phyloP scores from a whole-genome alignment of 1,140 invertebrate species.

The Cyrtorhinus lividipennis region DNA sequence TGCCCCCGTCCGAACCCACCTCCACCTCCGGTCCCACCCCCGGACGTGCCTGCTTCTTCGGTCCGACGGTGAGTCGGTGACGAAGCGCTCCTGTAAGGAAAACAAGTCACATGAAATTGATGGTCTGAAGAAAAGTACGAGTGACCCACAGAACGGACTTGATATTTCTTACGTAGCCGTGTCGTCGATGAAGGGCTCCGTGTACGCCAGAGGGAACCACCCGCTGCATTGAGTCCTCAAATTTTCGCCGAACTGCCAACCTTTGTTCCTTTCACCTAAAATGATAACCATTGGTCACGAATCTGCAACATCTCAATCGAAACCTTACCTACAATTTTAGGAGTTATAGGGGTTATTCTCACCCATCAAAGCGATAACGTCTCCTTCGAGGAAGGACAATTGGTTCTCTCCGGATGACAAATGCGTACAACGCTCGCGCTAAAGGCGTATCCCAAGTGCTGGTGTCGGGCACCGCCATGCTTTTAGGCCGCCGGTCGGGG shows the following conservation, averaged over 20 bases:
- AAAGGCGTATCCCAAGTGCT: constrained; percentile 40
- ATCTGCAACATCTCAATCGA: constrained; percentile 11
- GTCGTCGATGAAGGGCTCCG: constrained; percentile 47
- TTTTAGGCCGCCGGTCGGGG: constrained; percentile 48
- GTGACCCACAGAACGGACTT: neutral
- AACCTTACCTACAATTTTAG: neutral
- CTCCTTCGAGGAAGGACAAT: constrained; percentile 79
- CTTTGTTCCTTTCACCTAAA: constrained; percentile 66
- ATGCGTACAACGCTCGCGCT: constrained; percentile 74
- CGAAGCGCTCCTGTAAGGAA: constrained; percentile 22
- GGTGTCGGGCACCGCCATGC: constrained; percentile 46
- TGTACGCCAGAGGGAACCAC: constrained; percentile 89
- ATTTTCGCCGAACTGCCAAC: constrained; percentile 92
- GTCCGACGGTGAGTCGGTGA: constrained; percentile 24
- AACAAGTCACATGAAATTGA: neutral
- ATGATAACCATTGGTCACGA: no score
- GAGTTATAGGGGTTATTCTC: no score
- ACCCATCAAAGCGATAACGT: constrained; percentile 73
- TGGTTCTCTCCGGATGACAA: constrained; percentile 82
- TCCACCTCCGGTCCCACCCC: constrained; percentile 29
- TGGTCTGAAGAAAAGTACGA: neutral
- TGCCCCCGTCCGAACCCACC: constrained; percentile 22
- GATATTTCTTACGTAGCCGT: constrained; percentile 37
- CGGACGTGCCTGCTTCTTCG: constrained; percentile 27
- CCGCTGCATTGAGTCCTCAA: constrained; percentile 73